Evolutionary conservation across 2,888 invertebrate genomes (phyloP).

Genomic region (Lathronympha strigana): DNA sequence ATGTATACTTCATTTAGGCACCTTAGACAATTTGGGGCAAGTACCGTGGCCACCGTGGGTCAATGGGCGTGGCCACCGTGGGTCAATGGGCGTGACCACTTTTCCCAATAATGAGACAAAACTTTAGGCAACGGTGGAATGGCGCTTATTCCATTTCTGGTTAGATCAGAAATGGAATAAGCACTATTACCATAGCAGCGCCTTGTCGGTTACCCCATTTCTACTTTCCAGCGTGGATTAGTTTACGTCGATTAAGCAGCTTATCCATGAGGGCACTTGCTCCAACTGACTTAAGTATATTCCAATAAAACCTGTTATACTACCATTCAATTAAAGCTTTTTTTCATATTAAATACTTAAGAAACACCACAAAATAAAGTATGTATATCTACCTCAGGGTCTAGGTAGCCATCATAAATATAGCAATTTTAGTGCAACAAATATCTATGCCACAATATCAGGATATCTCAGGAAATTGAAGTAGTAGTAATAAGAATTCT

Average conservation of each 20-base stretch:
- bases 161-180: too few relatives aligned
- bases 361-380: background rate
- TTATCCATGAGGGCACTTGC: background rate
- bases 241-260: background rate
- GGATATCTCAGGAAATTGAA: background rate
- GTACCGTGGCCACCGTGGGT: too few relatives aligned
- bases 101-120: too few relatives aligned
- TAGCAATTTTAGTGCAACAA: background rate
- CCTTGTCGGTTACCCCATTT: too few relatives aligned
- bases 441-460: background rate
- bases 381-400: background rate
- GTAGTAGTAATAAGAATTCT: background rate
- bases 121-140: too few relatives aligned
- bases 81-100: too few relatives aligned
- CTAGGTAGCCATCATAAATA: background rate
- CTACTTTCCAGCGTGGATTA: too few relatives aligned
- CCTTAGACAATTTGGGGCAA: too few relatives aligned
- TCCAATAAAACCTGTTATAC: background rate
- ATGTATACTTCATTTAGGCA: too few relatives aligned
- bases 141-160: too few relatives aligned
- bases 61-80: too few relatives aligned
- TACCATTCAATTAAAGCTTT: slow-evolving; percentile 11
- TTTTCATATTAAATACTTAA: background rate
- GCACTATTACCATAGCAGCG: too few relatives aligned
- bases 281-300: background rate